Base-by-base conservation (phyloP, 1,140 invertebrate species). In the Drosophila takahashii region DNA sequence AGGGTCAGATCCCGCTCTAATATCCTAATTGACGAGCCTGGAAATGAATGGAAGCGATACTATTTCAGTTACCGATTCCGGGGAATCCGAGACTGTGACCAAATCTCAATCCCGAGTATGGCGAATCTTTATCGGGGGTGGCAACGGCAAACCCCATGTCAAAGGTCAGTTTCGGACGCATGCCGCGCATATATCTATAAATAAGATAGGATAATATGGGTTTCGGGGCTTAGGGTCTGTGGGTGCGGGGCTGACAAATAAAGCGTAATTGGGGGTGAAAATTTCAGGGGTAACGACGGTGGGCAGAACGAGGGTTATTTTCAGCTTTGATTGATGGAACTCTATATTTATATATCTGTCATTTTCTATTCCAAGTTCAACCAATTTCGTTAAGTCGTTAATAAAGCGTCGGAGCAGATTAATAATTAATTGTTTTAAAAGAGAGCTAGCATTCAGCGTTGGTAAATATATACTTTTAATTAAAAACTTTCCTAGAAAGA, bases 21-120 rank as follows among this genome's bases (percentile, higher is more conserved):
- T 62, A 54, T 74, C 70, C 70, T 74, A 74, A 74, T 74, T 74
- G 71, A 74, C 66, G 66, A 70, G 15, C 27, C 64, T 42, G 39
- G 45, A 32, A 70, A 22, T 2, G 32, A 36, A 53, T 36, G 29
- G 5, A 27, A 27, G 26, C 15, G 29, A 27, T 39, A 41, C 22
- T 22, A 22, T 22, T 22, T 22, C 54, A 18, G 29, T 3, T 13
- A 27, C 39, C 16, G 26, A 32, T 29, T 34, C 44, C 22, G 29
- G 50, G 48, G 13, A 50, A 32, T 9, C 27, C 15, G 37, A 32
- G 10, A 48, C 62, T 48, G 32, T 65, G 42, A 65, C 62, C 6
- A 66, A 66, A 65, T 50, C 42, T 5, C 1, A 13, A 16, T 22
- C 22, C 22, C 9, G 18, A 37, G 59, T 44, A 48, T 65, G 32